Evolutionary conservation across 2,113 vertebrate species (phyloP).

Genomic region (Polypterus senegalus): DNA sequence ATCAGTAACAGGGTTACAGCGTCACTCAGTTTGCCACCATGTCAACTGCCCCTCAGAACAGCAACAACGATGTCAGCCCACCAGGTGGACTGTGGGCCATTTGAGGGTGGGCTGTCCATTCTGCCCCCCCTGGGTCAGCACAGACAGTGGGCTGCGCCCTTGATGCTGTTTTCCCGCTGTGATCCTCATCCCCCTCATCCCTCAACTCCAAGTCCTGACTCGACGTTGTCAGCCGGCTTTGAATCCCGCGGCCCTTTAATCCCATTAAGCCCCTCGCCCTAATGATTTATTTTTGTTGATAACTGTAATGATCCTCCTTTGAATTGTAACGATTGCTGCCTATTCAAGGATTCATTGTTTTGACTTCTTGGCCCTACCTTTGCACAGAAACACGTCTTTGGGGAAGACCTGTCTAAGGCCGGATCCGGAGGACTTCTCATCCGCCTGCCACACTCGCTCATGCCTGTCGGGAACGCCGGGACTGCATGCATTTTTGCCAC

Average conservation of each 20-base stretch:
- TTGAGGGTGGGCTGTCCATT: too few relatives aligned
- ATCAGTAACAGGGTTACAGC: too few relatives aligned
- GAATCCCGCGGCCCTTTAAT: constrained; percentile 77
- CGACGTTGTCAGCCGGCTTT: constrained; percentile 66
- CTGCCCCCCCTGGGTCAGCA: too few relatives aligned
- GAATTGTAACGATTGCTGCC: constrained; percentile 78
- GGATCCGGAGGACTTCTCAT: constrained; percentile 60
- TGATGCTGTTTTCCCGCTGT: background rate
- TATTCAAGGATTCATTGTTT: constrained; percentile 83
- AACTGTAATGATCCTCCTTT: constrained; percentile 73
- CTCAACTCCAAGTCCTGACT: constrained; percentile 39
- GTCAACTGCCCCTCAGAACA: too few relatives aligned
- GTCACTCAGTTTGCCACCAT: too few relatives aligned
- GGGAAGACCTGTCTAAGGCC: constrained; percentile 74
- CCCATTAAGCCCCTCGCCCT: constrained; percentile 80
- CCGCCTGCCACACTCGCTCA: constrained; percentile 60
- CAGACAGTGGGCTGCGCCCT: too few relatives aligned
- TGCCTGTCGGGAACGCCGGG: constrained; percentile 57
- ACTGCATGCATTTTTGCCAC: constrained; percentile 44
- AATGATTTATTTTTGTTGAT: constrained; percentile 85
- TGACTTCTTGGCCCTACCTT: constrained; percentile 85
- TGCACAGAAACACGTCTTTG: constrained; percentile 66
- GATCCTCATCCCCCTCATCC: background rate
- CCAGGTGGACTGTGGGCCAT: too few relatives aligned
- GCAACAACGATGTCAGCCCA: too few relatives aligned